Evolutionary conservation across 2,888 invertebrate genomes (phyloP), one percentile per base, ranked within the genome.

Genomic region (Troides helena): DNA sequence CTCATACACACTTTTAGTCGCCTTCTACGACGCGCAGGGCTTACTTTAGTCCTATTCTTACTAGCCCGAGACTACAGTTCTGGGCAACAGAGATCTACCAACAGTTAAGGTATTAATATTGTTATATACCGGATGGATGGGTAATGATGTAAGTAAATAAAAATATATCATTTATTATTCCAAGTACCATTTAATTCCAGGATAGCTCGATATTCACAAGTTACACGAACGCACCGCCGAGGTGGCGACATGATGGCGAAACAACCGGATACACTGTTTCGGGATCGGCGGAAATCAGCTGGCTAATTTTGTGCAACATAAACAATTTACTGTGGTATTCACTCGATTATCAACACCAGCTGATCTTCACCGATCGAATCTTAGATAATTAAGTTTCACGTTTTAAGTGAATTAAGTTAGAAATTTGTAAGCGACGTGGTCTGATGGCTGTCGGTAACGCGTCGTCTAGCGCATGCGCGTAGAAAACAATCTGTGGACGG

Each of bases 121-220:
- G 39, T 39, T 7, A 10, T 7, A 39, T 39, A 39, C 39, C 7
- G 7, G 1, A 7, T 1, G 10, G 39, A 6, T 39, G 10, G 10
- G 39, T 39, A 39, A 10, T 39, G 39, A 39, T 39, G 39, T 10
- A 30, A 21, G 14, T 14, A 75, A 85, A 83, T 81, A 76, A 86
- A 53, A 85, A 85, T 74, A 56, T 50, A 65, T 30, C 69, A 72
- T 75, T 10, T 39, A 39, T 39, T 39, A 39, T 39, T 83, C 81
- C 84, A 87, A 84, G 83, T 86, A 88, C 85, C 86, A 86, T 82
- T 86, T 85, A 86, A 83, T 81, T 88, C 81, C 82, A 81, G 84
- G 81, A 79, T 80, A 85, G 83, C 80, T 80, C 80, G 82, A 84
- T 85, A 86, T 85, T 81, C 77, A 82, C 83, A 83, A 80, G 62